Base-by-base conservation (phyloP, 2,113 vertebrate genomes). In the Stictonetta naevosa region DNA sequence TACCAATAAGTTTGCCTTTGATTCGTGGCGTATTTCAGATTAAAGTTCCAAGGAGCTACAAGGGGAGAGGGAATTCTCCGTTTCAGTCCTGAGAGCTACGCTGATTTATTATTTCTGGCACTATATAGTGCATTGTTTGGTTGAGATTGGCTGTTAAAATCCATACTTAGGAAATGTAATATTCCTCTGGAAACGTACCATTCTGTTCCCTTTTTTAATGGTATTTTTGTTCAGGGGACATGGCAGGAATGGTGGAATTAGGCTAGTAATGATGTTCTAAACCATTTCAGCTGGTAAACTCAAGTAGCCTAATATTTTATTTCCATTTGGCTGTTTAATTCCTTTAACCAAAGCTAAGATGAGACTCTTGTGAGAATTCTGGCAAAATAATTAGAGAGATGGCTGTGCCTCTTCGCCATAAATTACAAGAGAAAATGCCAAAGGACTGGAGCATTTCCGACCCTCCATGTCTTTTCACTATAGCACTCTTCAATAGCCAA, bases 71-170 rank as follows among this genome's bases (percentile, higher is more conserved):
- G 55, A 97, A 86, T 83, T 95, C 96, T 92, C 93, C 36, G 11
- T 94, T 95, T 93, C 94, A 92, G 67, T 84, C 89, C 71, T 76
- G 66, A 85, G 48, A 62, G 55, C 90, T 94, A 40, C 16, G 33
- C 71, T 85, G 87, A 96, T 95, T 95, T 92, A 89, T 94, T 93
- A 26, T 87, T 92, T 80, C 91, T 96, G 93, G 94, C 91, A 83
- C 44, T 10, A 33, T 13, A 20, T 1, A 50, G 15, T 29, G 79
- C 78, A 90, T 95, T 94, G 95, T 96, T 96, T 95, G 71, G 33
- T 88, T 79, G 87, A 91, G 84, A 84, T 21, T 88, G 94, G 91
- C 90, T 95, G 90, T 80, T 95, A 92, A 95, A 96, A 95, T 91
- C 80, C 81, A 89, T 93, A 82, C 86, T 72, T 93, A 40, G 1